A percentile compares a stretch with the other conserved stretches of the same genome.
Evolutionary conservation across 2,113 vertebrate species (phyloP).

Genomic region (Rhizomys pruinosus): DNA sequence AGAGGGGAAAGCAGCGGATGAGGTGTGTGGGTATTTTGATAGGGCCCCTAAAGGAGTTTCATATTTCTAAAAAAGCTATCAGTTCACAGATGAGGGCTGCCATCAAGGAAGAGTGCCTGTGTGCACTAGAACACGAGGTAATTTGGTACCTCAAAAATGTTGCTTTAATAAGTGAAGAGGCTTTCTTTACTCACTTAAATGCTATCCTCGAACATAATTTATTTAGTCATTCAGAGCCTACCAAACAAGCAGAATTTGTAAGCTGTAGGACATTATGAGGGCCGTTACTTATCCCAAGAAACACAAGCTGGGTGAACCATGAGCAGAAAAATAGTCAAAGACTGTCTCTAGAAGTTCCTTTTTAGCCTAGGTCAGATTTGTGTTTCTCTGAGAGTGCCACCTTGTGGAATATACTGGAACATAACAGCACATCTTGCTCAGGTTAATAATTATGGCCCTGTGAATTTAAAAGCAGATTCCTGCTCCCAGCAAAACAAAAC

Average conservation of each 20-base stretch:
- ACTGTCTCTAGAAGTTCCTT: not conserved
- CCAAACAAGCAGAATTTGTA: not conserved
- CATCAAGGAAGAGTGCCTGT: not conserved
- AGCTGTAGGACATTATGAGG: not conserved
- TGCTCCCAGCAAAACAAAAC: not conserved
- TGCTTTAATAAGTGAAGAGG: slow-evolving; percentile 13
- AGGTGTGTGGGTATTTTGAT: not conserved
- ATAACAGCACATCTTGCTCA: not conserved
- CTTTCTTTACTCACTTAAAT: slow-evolving; percentile 3
- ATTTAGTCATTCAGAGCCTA: slow-evolving; percentile 40
- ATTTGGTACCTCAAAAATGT: slow-evolving; percentile 15
- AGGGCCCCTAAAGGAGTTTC: not conserved
- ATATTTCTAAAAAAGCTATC: not conserved
- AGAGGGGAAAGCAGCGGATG: not conserved
- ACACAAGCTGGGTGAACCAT: slow-evolving; percentile 14
- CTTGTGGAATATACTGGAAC: slow-evolving; percentile 62
- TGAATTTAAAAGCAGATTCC: slow-evolving; percentile 25
- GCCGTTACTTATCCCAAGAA: not conserved
- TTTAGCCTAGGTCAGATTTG: slow-evolving; percentile 20
- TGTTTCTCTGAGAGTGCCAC: slow-evolving; percentile 21
- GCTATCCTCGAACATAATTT: not conserved
- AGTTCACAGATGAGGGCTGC: not conserved
- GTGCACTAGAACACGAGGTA: slow-evolving; percentile 14
- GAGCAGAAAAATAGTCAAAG: slow-evolving; percentile 37
- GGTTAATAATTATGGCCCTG: not conserved